Evolutionary conservation across 1,140 invertebrate species (phyloP).

Genomic region (Anoplolepis gracilipes): DNA sequence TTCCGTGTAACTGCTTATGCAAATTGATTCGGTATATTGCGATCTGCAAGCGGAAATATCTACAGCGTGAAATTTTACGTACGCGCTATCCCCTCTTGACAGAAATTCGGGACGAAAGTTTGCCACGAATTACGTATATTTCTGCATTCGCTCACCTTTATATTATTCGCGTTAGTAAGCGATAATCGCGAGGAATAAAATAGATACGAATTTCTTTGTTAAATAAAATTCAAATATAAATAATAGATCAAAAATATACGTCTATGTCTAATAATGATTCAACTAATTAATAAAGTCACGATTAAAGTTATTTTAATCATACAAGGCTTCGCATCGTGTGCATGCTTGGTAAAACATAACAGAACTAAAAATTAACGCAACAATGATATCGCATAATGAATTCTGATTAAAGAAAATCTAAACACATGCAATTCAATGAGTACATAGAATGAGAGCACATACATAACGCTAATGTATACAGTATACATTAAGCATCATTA

Average conservation of each 20-base stretch:
- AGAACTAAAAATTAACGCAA: slow-evolving; percentile 14
- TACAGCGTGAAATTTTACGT: slow-evolving; percentile 48
- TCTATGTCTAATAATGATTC: neutral
- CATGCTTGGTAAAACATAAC: neutral
- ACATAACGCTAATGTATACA: neutral
- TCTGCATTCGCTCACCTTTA: neutral
- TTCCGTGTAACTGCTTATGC: slow-evolving; percentile 54
- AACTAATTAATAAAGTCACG: neutral
- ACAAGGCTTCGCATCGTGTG: too few relatives aligned
- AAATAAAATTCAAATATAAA: neutral
- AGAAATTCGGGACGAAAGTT: slow-evolving; percentile 20
- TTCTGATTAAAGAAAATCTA: slow-evolving; percentile 26
- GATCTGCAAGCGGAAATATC: slow-evolving; percentile 38
- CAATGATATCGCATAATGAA: slow-evolving; percentile 17
- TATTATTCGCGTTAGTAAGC: neutral
- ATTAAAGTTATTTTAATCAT: neutral
- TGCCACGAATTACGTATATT: neutral
- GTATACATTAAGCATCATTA: neutral
- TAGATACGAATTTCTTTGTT: neutral
- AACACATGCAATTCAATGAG: slow-evolving; percentile 19
- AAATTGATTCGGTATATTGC: slow-evolving; percentile 40
- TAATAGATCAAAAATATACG: neutral
- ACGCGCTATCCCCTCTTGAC: slow-evolving; percentile 27
- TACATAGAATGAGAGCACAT: neutral
- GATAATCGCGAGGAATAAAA: neutral